Percentiles rank a stretch among this genome's conserved stretches.
These are phyloP conservation scores for Drosophila yakuba DNA, from an alignment of 1,140 invertebrate genomes.

Conservation along the genomic window DNA sequence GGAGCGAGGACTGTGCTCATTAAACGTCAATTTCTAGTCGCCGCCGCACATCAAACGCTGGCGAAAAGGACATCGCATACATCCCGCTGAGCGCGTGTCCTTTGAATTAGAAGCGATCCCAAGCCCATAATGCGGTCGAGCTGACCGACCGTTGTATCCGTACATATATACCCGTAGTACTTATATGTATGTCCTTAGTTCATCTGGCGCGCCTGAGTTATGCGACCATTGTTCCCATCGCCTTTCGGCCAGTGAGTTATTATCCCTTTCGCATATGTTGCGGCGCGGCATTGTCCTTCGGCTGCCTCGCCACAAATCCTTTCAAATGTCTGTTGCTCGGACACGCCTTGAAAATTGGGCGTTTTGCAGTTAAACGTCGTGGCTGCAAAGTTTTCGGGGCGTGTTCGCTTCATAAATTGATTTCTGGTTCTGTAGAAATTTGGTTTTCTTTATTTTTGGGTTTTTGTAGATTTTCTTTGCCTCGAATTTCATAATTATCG, in stretches of 20 bases:
- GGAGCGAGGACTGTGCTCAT: conserved; percentile 33
- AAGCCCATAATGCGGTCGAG: conserved; percentile 29
- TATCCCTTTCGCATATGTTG: conserved; percentile 63
- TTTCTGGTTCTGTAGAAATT: conserved; percentile 57
- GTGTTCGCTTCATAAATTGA: conserved; percentile 57
- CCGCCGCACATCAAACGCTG: conserved; percentile 44
- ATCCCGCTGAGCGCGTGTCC: conserved; percentile 53
- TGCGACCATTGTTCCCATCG: conserved; percentile 33
- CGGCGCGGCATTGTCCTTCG: conserved; percentile 45
- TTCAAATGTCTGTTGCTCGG: conserved; percentile 50
- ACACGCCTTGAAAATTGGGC: conserved; percentile 43
- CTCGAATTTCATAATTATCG: conserved; percentile 57
- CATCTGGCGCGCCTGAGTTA: conserved; percentile 52
- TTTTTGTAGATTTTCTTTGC: conserved; percentile 43
- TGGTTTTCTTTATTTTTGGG: conserved; percentile 38
- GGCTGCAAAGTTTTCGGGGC: conserved; percentile 54
- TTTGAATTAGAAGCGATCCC: conserved; percentile 45
- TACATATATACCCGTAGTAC: neutral
- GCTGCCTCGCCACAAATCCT: conserved; percentile 25
- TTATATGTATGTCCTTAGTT: conserved; percentile 27
- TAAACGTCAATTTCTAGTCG: conserved; percentile 56
- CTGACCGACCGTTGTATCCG: neutral
- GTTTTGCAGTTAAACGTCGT: conserved; percentile 57
- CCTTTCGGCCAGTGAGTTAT: conserved; percentile 52
- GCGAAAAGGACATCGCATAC: conserved; percentile 34